Conservation (phyloP, 2,888 invertebrate genomes). For the Lacanobia wlatinum region DNA sequence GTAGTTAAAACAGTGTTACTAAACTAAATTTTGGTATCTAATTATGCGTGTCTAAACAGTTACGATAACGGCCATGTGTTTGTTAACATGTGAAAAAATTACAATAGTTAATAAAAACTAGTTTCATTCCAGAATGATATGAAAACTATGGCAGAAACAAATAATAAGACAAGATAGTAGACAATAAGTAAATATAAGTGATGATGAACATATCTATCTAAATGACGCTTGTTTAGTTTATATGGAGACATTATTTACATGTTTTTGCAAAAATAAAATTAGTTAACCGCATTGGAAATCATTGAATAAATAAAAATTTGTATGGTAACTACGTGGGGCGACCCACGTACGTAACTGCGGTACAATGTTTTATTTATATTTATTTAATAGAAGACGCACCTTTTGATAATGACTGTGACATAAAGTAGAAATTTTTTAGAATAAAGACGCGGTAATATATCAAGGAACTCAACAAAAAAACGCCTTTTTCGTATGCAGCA, state of each 20-base stretch:
- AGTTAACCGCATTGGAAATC: slow-evolving; percentile 2
- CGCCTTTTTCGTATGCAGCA: not conserved
- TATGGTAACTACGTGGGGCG: not conserved
- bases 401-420: not conserved
- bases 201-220: slow-evolving; percentile 15
- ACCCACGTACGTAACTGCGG: not conserved
- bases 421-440: not conserved
- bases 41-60: not conserved
- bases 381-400: not conserved
- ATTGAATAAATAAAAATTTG: slow-evolving; percentile 9
- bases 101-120: not conserved
- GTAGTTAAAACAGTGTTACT: not conserved
- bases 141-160: slow-evolving; percentile 13
- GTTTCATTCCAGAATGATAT: not conserved
- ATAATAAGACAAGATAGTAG: slow-evolving; percentile 27
- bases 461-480: not conserved
- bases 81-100: not conserved
- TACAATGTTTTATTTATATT: slow-evolving; percentile 8
- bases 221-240: slow-evolving; percentile 23
- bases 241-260: not conserved
- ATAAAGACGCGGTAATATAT: not conserved
- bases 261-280: slow-evolving; percentile 8
- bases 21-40: not conserved
- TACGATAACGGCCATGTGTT: not conserved
- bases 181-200: slow-evolving; percentile 20